A percentile compares a stretch with the other conserved stretches of the same genome.
phyloP scores from a whole-genome alignment of 1,140 invertebrate species.

The Mya arenaria region DNA sequence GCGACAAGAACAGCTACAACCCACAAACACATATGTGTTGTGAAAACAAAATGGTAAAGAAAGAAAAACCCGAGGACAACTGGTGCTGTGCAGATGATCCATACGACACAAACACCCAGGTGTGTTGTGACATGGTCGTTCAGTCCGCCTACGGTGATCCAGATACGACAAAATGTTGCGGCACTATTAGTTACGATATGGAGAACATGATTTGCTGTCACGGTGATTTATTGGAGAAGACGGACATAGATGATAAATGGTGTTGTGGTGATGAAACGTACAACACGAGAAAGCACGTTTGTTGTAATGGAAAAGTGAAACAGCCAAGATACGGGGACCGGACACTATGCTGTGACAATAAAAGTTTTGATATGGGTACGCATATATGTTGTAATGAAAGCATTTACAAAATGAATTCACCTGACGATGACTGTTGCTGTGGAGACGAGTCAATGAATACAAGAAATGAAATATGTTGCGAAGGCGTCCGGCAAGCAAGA shows the following conservation, averaged over 20 bases:
- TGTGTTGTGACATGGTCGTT: conserved; percentile 10
- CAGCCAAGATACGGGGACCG: background rate
- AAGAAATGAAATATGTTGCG: conserved; percentile 15
- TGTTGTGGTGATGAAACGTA: conserved; percentile 45
- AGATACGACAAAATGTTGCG: conserved; percentile 1
- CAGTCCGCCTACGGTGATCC: background rate
- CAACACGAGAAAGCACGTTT: conserved; percentile 11
- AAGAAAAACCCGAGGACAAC: conserved; percentile 1
- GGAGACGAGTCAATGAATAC: conserved; percentile 11
- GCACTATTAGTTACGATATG: conserved; percentile 11
- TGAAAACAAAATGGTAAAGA: background rate
- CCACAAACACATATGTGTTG: conserved; percentile 11
- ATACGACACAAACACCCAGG: background rate
- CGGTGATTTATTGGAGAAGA: background rate
- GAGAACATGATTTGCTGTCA: conserved; percentile 9
- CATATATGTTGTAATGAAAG: conserved; percentile 23
- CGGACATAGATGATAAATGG: conserved; percentile 11
- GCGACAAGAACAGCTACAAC: conserved; percentile 1
- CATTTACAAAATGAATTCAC: background rate
- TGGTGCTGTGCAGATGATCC: conserved; percentile 23
- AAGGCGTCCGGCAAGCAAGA: conserved; percentile 25
- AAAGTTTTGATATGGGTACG: conserved; percentile 5
- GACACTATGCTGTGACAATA: conserved; percentile 6
- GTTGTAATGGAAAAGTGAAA: background rate
- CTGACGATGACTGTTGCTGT: conserved; percentile 31